These are phyloP conservation scores for Leptinotarsa haldemani DNA, from an alignment of 2,888 invertebrate genomes.

Conservation along the genomic window DNA sequence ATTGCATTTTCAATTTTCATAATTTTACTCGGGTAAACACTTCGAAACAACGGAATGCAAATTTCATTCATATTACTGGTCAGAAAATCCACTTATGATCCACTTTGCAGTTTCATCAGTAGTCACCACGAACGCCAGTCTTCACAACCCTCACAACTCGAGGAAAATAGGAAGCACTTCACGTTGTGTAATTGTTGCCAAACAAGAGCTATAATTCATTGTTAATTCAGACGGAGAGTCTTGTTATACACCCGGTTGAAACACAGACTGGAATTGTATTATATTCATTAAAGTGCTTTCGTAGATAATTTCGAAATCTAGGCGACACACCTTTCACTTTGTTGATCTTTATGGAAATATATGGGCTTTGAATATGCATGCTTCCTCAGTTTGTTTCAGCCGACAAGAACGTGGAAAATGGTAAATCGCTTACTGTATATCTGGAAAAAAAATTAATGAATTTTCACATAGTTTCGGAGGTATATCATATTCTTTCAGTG, in stretches of 20 bases:
- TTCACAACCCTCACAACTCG: conserved; percentile 13
- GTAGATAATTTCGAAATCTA: conserved; percentile 24
- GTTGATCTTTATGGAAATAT: conserved; percentile 10
- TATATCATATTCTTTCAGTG: too few species aligned
- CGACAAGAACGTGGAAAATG: background rate
- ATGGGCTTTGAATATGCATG: conserved; percentile 1
- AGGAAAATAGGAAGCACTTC: conserved; percentile 36
- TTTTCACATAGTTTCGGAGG: background rate
- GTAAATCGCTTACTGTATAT: background rate
- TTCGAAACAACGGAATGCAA: too few species aligned
- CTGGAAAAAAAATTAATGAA: too few species aligned
- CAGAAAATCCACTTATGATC: conserved; percentile 11
- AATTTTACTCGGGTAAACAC: too few species aligned
- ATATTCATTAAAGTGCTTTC: conserved; percentile 24
- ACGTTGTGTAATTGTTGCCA: conserved; percentile 43
- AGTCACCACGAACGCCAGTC: conserved; percentile 4
- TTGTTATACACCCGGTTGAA: conserved; percentile 38
- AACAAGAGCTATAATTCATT: conserved; percentile 44
- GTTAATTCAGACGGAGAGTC: conserved; percentile 41
- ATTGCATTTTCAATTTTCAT: too few species aligned
- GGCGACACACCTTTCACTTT: conserved; percentile 17
- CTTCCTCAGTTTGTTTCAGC: background rate
- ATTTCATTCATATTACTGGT: background rate
- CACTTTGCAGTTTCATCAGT: background rate
- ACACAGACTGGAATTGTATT: conserved; percentile 31